Conservation (phyloP, 2,797 vertebrate genomes). For the Taeniopygia guttata region DNA sequence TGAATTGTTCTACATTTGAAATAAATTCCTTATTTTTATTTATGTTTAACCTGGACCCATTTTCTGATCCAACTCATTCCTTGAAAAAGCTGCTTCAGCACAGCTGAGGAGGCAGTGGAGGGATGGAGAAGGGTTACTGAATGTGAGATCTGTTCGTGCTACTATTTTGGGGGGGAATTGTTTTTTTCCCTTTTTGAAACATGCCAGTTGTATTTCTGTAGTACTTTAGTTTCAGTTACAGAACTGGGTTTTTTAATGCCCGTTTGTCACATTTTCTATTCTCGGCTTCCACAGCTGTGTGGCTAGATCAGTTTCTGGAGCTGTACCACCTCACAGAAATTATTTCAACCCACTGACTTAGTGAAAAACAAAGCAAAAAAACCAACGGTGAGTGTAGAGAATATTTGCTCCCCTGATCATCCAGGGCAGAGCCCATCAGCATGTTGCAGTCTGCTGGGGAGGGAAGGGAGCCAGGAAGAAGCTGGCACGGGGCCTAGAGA, state of each 20-base stretch:
- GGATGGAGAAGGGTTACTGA: background rate
- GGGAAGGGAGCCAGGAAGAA: background rate
- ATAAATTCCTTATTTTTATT: background rate
- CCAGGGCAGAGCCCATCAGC: background rate
- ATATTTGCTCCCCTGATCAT: background rate
- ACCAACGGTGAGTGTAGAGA: fast-evolving
- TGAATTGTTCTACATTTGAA: background rate
- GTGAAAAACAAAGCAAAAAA: background rate
- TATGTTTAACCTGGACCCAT: background rate
- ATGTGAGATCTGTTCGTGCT: background rate
- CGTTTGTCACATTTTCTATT: background rate
- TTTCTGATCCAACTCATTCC: background rate
- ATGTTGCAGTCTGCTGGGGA: background rate
- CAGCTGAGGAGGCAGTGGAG: background rate
- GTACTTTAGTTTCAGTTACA: background rate
- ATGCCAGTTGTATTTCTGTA: background rate
- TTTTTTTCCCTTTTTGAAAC: background rate
- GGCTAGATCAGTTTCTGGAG: background rate
- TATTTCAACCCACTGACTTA: background rate
- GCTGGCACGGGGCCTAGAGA: background rate
- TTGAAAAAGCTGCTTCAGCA: background rate
- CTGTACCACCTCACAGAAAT: background rate
- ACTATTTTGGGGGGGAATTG: background rate
- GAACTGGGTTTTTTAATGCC: background rate
- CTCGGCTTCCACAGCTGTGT: background rate